Conservation (phyloP, 2,113 vertebrate species). For the Mobula birostris region DNA sequence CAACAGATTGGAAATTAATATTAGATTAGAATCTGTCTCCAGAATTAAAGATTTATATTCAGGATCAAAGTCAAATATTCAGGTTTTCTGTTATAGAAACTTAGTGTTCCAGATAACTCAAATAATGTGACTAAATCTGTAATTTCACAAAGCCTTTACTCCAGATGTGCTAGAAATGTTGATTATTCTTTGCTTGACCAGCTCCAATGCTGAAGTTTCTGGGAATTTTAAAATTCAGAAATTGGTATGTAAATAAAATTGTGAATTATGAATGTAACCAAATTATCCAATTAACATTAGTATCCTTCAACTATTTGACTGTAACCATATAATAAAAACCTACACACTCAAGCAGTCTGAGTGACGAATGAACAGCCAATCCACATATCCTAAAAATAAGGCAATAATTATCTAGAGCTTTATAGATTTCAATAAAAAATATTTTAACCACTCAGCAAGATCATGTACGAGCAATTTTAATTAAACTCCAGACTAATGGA, state of each 20-base stretch:
- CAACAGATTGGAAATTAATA: background rate
- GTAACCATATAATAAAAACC: background rate
- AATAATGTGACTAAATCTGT: background rate
- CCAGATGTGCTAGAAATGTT: background rate
- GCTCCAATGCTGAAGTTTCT: too few species aligned
- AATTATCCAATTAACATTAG: background rate
- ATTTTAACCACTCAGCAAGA: background rate
- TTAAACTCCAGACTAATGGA: too few species aligned
- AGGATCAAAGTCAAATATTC: background rate
- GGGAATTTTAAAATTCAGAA: background rate
- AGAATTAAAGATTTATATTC: background rate
- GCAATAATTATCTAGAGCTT: background rate
- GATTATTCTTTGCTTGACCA: background rate
- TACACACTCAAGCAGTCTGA: background rate
- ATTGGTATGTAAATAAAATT: background rate
- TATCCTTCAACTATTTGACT: background rate
- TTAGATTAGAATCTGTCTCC: background rate
- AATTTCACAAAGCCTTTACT: background rate
- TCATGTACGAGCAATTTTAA: too few species aligned
- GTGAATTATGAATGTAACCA: background rate
- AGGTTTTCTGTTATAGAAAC: background rate
- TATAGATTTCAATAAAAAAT: background rate
- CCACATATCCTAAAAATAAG: background rate
- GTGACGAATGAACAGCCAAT: background rate
- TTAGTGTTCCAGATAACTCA: background rate